Percentiles rank a stretch among this genome's conserved stretches.
phyloP scores from a whole-genome alignment of 2,113 vertebrate genomes.

The Theristicus caerulescens region DNA sequence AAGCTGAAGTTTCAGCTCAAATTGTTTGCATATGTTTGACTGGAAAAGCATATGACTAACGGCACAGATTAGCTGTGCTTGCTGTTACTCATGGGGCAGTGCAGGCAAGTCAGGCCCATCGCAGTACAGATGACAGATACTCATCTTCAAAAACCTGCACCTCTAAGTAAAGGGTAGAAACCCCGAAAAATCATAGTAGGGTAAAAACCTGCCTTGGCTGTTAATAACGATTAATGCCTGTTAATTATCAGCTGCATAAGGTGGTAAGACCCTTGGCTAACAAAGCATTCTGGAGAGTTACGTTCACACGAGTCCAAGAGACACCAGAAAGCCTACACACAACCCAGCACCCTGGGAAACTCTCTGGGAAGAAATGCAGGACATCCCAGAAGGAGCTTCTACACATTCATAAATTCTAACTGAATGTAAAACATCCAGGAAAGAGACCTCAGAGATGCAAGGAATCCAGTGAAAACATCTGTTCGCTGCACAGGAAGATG shows the following conservation, averaged over 20 bases:
- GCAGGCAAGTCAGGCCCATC: neutral
- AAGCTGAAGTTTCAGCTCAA: slow-evolving; percentile 37
- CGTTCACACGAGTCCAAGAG: neutral
- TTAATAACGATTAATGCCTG: neutral
- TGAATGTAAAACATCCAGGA: slow-evolving; percentile 56
- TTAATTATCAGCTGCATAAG: neutral
- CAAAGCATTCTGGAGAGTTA: neutral
- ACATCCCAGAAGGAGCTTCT: slow-evolving; percentile 51
- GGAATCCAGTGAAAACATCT: slow-evolving; percentile 62
- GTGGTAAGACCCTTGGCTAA: neutral
- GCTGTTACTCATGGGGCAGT: neutral
- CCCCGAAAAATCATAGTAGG: neutral
- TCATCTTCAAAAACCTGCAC: neutral
- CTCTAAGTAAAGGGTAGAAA: neutral
- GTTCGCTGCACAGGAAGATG: neutral
- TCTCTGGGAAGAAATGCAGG: slow-evolving; percentile 13
- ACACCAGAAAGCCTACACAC: neutral
- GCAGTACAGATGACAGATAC: neutral
- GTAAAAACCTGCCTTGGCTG: neutral
- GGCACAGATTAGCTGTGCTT: neutral
- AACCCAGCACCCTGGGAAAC: neutral
- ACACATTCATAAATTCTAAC: slow-evolving; percentile 56
- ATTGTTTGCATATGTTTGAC: slow-evolving; percentile 29
- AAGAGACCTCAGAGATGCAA: slow-evolving; percentile 53
- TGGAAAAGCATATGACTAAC: neutral